Evolutionary conservation across 2,888 invertebrate species (phyloP).

Genomic region (Caenorhabditis imperialis): DNA sequence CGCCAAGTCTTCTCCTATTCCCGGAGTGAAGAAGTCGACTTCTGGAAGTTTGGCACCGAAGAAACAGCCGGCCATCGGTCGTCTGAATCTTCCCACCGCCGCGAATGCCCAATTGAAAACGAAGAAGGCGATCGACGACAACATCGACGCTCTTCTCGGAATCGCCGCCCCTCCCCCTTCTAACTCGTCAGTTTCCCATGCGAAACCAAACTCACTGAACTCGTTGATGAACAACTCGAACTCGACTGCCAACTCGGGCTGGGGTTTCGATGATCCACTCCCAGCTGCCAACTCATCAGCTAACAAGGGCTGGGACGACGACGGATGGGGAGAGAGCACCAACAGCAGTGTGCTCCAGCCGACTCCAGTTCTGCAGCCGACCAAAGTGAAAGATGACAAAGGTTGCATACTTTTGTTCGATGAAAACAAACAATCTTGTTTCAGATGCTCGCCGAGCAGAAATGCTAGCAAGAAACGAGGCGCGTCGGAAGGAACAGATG

Average conservation of each 20-base stretch:
- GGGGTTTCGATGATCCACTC: slow-evolving; percentile 55
- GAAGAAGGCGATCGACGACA: slow-evolving; percentile 51
- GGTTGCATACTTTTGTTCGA: no score
- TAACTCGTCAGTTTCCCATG: slow-evolving; percentile 4
- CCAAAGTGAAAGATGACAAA: slow-evolving; percentile 49
- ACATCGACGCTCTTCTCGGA: slow-evolving; percentile 57
- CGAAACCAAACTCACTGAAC: slow-evolving; percentile 33
- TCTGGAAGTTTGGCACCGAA: not conserved
- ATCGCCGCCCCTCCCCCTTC: slow-evolving; percentile 30
- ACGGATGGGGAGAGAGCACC: slow-evolving; percentile 48
- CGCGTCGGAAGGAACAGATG: slow-evolving; percentile 63
- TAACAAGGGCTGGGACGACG: slow-evolving; percentile 54
- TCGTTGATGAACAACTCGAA: slow-evolving; percentile 36
- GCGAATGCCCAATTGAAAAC: slow-evolving; percentile 37
- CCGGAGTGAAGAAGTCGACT: slow-evolving; percentile 19
- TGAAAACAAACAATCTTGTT: slow-evolving; percentile 3
- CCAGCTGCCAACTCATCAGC: slow-evolving; percentile 11
- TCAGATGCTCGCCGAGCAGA: slow-evolving; percentile 62
- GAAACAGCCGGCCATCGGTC: slow-evolving; percentile 43
- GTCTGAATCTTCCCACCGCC: slow-evolving; percentile 34
- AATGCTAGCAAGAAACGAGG: slow-evolving; percentile 67
- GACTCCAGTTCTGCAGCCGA: slow-evolving; percentile 40
- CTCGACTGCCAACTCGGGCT: slow-evolving; percentile 19
- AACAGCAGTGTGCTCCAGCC: slow-evolving; percentile 28
- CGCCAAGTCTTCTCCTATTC: slow-evolving; percentile 43